Evolutionary conservation across 2,888 invertebrate genomes (phyloP).

Genomic region (Nephrotoma appendiculata): DNA sequence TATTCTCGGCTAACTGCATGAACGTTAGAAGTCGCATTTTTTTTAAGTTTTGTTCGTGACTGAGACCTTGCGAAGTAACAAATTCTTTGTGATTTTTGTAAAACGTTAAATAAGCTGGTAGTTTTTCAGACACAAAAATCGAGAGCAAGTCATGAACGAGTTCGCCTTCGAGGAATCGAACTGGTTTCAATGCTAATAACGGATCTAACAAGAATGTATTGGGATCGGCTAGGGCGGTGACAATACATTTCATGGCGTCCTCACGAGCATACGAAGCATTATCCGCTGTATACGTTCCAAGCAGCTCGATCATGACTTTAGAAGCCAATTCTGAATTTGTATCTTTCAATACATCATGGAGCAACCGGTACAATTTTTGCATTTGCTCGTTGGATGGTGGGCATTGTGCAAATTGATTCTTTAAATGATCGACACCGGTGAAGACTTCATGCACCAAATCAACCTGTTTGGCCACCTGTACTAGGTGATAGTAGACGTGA

Average conservation of each 20-base stretch:
- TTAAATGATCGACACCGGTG: constrained; percentile 68
- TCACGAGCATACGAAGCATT: constrained; percentile 94
- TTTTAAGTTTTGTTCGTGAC: constrained; percentile 87
- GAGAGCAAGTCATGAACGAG: constrained; percentile 85
- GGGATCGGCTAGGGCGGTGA: constrained; percentile 89
- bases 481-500: constrained; percentile 83
- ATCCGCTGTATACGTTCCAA: constrained; percentile 93
- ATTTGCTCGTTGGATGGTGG: constrained; percentile 78
- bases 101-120: constrained; percentile 83
- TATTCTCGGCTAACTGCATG: constrained; percentile 93
- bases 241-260: constrained; percentile 93
- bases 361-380: constrained; percentile 75
- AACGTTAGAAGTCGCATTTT: constrained; percentile 95
- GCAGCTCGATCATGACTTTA: constrained; percentile 91
- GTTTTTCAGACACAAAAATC: constrained; percentile 89
- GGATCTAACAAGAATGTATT: constrained; percentile 93
- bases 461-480: constrained; percentile 77
- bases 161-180: constrained; percentile 87
- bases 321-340: constrained; percentile 81
- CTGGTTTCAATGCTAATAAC: constrained; percentile 82
- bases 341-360: constrained; percentile 80
- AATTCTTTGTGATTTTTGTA: constrained; percentile 87
- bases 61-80: constrained; percentile 65
- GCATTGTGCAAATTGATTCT: constrained; percentile 62
- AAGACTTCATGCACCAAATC: constrained; percentile 76